phyloP scores from a whole-genome alignment of 2,797 vertebrate species.

The Silurus lanzhouensis region DNA sequence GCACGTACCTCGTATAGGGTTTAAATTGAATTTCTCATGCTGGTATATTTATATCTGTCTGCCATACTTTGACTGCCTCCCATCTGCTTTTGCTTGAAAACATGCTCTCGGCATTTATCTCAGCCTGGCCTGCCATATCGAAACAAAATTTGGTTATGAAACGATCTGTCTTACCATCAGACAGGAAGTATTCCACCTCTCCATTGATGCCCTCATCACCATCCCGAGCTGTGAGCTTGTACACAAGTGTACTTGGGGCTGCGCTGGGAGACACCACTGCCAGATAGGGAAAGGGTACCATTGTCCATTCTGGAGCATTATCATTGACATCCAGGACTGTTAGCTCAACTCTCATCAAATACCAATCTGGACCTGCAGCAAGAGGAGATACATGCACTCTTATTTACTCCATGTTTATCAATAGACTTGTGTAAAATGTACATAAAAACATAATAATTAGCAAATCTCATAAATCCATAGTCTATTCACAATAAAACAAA shows the following conservation, averaged over 20 bases:
- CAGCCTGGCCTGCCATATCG: background rate
- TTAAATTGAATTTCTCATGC: too few species aligned
- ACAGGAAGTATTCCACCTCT: slow-evolving; percentile 85
- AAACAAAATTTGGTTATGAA: background rate
- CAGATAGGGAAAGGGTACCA: slow-evolving; percentile 82
- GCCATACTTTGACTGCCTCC: background rate
- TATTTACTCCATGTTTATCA: background rate
- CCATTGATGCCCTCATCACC: slow-evolving; percentile 83
- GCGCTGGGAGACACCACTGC: slow-evolving; percentile 78
- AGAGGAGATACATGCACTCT: background rate
- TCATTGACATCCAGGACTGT: slow-evolving; percentile 85
- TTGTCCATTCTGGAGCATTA: slow-evolving; percentile 82
- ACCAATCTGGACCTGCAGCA: slow-evolving; percentile 80
- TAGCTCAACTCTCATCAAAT: slow-evolving; percentile 77
- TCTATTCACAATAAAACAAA: too few species aligned
- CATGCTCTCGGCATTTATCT: background rate
- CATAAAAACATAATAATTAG: too few species aligned
- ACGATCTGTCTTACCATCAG: slow-evolving; percentile 75
- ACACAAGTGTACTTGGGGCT: slow-evolving; percentile 74
- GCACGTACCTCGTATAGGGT: background rate
- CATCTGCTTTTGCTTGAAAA: slow-evolving; percentile 1
- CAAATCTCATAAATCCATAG: too few species aligned
- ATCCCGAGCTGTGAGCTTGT: slow-evolving; percentile 81
- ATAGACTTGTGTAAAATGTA: background rate
- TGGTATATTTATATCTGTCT: slow-evolving; percentile 8